Evolutionary conservation across 2,888 invertebrate species (phyloP).

Genomic region (Drosophila greeni): DNA sequence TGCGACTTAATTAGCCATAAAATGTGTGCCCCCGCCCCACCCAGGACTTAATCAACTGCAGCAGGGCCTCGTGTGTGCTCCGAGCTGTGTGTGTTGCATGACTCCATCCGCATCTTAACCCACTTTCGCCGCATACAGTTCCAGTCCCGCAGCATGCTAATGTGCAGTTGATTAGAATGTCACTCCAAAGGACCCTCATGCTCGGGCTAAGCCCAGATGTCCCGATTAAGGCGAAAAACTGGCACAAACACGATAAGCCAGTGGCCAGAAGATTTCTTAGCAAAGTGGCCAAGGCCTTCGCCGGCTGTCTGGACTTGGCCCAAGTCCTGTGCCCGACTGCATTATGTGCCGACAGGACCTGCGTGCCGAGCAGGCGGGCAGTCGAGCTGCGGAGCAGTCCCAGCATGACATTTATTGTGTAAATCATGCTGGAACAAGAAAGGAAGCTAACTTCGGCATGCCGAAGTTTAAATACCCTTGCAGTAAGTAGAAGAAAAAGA

Average conservation of each 20-base stretch:
- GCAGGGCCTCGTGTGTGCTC: slow-evolving; percentile 8
- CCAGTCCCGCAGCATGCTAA: slow-evolving; percentile 61
- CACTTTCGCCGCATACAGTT: slow-evolving; percentile 35
- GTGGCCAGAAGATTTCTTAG: slow-evolving; percentile 39
- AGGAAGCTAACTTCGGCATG: no score
- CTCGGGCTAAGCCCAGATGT: slow-evolving; percentile 17
- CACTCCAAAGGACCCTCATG: slow-evolving; percentile 50
- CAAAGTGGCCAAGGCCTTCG: slow-evolving; percentile 33
- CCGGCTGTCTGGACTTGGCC: slow-evolving; percentile 27
- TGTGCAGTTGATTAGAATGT: slow-evolving; percentile 71
- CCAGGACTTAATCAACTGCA: slow-evolving; percentile 63
- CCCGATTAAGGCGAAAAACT: slow-evolving; percentile 32
- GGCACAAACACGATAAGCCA: slow-evolving; percentile 56
- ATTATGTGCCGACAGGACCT: slow-evolving; percentile 42
- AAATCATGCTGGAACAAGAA: slow-evolving; percentile 54
- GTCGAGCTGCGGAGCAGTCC: slow-evolving; percentile 2
- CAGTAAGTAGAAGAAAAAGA: no score
- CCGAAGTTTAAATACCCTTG: no score
- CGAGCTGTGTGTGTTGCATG: slow-evolving; percentile 42
- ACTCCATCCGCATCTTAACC: slow-evolving; percentile 35
- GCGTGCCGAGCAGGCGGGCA: slow-evolving; percentile 43
- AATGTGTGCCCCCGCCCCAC: slow-evolving; percentile 32
- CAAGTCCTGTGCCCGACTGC: slow-evolving; percentile 14
- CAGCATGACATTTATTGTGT: slow-evolving; percentile 42
- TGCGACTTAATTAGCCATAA: slow-evolving; percentile 70